Evolutionary conservation across 2,888 invertebrate species (phyloP), one percentile per base, ranked within the genome.

Genomic region (Acronicta aceris): DNA sequence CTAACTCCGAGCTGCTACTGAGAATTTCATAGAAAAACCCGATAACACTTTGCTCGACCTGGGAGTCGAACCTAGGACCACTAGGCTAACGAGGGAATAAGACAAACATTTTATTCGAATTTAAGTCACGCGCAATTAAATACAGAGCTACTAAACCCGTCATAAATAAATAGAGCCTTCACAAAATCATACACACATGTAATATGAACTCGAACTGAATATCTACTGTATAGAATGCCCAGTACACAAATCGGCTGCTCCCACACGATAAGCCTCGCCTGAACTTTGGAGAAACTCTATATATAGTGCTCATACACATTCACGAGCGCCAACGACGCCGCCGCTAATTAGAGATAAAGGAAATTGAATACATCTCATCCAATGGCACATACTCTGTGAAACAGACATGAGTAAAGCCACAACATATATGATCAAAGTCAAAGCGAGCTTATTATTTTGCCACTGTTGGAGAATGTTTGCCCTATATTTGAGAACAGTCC

Each of bases 211-310:
- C 58, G 40, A 33, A n/a, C 7, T 10, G 12, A 12, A 12, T 48
- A 21, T 16, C 36, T 4, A 30, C n/a, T n/a, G 21, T 21, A 21
- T 21, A 21, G 21, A 55, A 54, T 38, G 16, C 38, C 38, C 52
- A 40, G 25, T 46, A 36, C 25, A 36, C 46, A 46, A 10, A 68
- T 38, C 36, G 65, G 45, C 62, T 74, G 75, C 41, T 65, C n/a
- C 6, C n/a, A n/a, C 10, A 46, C 42, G 72, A 75, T 75, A 75
- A 75, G 68, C 64, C 27, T 16, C 12, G 27, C n/a, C 25, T 16
- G 47, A 61, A 74, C 54, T 27, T n/a, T 40, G 42, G 47, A 50
- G 42, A 8, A 13, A 59, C 56, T 55, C 58, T 10, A 46, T 59
- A 21, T 3, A 52, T 60, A 46, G 48, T 33, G 46, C 46, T 25